phyloP scores from a whole-genome alignment of 2,888 invertebrate genomes.

The Doris montereyensis region DNA sequence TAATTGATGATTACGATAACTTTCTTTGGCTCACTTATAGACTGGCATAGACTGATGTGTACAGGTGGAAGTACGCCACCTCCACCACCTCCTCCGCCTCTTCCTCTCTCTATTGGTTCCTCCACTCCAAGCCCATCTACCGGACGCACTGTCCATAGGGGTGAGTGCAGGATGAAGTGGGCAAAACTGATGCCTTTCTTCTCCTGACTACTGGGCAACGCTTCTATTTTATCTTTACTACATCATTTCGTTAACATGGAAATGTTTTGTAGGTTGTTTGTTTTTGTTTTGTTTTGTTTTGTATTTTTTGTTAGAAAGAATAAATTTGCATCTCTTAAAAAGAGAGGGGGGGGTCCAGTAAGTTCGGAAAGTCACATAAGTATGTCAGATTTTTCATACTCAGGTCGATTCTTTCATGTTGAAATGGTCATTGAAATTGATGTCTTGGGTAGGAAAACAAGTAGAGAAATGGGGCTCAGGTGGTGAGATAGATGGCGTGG shows the following conservation, averaged over 20 bases:
- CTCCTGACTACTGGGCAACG: background rate
- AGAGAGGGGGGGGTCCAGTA: too few species aligned
- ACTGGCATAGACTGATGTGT: too few species aligned
- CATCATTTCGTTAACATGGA: background rate
- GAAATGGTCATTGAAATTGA: too few species aligned
- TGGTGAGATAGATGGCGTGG: too few species aligned
- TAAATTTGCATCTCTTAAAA: too few species aligned
- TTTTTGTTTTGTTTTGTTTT: background rate
- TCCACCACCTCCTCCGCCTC: constrained; percentile 31
- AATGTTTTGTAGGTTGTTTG: background rate
- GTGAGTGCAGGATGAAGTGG: constrained; percentile 27
- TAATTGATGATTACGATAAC: too few species aligned
- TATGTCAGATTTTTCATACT: too few species aligned
- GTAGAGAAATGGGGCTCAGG: too few species aligned
- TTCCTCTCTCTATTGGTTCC: background rate
- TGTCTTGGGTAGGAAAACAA: too few species aligned
- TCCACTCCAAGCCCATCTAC: constrained; percentile 9
- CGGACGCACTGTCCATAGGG: constrained; percentile 34
- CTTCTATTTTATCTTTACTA: background rate
- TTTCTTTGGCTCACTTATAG: too few species aligned
- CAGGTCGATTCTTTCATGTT: too few species aligned
- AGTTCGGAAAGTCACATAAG: too few species aligned
- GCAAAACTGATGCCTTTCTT: background rate
- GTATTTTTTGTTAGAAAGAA: background rate
- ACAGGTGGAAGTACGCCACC: constrained; percentile 34